These are phyloP conservation scores for Lepidocyrtoides sp. DNA, from an alignment of 2,888 invertebrate species.

Conservation along the genomic window DNA sequence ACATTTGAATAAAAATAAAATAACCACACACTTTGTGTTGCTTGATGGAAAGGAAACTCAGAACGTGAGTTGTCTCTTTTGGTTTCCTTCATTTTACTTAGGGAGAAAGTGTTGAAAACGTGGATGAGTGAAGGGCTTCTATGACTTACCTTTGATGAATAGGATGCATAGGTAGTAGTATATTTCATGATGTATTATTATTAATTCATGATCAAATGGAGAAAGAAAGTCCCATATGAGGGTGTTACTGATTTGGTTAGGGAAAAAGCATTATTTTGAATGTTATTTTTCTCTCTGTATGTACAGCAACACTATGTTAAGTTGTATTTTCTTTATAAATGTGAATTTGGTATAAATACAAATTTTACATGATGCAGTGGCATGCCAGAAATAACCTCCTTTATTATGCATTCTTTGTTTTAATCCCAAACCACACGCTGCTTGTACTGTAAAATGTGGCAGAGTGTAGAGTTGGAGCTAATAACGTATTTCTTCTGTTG, in stretches of 20 bases:
- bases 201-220: slow-evolving; percentile 39
- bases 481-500: background rate
- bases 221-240: background rate
- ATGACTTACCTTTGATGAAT: background rate
- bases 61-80: background rate
- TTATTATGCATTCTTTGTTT: slow-evolving; percentile 22
- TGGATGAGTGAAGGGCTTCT: slow-evolving; percentile 11
- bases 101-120: slow-evolving; percentile 36
- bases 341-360: background rate
- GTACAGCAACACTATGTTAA: no score
- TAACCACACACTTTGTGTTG: background rate
- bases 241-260: background rate
- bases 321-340: no score
- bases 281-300: background rate
- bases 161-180: background rate
- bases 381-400: background rate
- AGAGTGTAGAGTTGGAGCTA: background rate
- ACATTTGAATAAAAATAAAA: background rate
- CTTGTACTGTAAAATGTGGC: background rate
- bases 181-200: slow-evolving; percentile 44
- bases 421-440: background rate
- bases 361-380: background rate
- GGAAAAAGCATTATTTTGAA: background rate
- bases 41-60: background rate
- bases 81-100: background rate